Evolutionary conservation across 2,113 vertebrate species (phyloP), one percentile per base, ranked within the genome.

Genomic region (Dromas ardeola): DNA sequence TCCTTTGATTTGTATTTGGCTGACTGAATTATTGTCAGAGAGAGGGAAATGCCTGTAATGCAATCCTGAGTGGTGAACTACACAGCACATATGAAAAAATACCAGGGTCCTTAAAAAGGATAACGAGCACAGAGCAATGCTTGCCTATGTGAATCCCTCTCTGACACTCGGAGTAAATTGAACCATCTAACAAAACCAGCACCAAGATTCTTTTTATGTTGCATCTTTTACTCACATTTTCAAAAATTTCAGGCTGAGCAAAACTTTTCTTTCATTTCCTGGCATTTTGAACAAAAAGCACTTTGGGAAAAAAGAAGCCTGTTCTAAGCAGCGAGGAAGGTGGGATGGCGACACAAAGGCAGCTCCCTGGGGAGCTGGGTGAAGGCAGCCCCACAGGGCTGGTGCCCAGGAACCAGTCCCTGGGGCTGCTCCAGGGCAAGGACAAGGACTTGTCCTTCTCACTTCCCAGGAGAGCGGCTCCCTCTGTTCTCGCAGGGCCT

Each of bases 1-100:
- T 93, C 82, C 69, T 90, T 86, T 82, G n/a, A 69, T 95, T 95
- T 94, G 67, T 65, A 80, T 93, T 97, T 95, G 62, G 56, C 73
- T 82, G 84, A 73, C 81, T 91, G 72, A 86, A 77, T 80, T 69
- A 90, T 62, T 95, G 36, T 66, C 53, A 53, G 81, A 72, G 59
- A 58, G 49, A 81, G 29, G 22, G 42, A 94, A 96, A 88, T 52
- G 62, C 45, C 83, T 77, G 55, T 88, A 93, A 77, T 36, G 50
- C 32, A 90, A 79, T 53, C 70, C 73, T 76, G 50, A 77, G 34
- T 23, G 34, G 14, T 55, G 47, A 84, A 72, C 49, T 14, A 53
- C 58, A 58, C 15, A 61, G 67, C 58, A 61, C 3, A 21, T 26
- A 34, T 0, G 11, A 74, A 88, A 86, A 67, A 81, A 19, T 18